A percentile compares a stretch with the other conserved stretches of the same genome.
These are phyloP conservation scores for Orius insidiosus DNA, from an alignment of 1,140 invertebrate species.

Conservation along the genomic window DNA sequence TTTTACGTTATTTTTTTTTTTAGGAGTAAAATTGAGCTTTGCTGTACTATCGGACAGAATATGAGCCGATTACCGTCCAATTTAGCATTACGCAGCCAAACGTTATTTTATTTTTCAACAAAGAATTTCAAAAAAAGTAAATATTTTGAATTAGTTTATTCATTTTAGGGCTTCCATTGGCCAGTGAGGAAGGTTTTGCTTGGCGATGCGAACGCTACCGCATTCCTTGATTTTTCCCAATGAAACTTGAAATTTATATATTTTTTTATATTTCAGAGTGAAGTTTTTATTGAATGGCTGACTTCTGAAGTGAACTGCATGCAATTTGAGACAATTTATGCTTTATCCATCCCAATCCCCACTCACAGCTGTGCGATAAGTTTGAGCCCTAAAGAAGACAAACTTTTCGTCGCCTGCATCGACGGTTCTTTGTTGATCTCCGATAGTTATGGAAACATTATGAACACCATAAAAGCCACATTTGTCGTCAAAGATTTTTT, in stretches of 20 bases:
- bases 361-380: conserved; percentile 46
- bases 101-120: conserved; percentile 57
- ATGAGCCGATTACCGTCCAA: conserved; percentile 46
- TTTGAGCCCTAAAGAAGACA: conserved; percentile 51
- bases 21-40: conserved; percentile 37
- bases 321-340: conserved; percentile 44
- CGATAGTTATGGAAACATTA: conserved; percentile 41
- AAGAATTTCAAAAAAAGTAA: conserved; percentile 45
- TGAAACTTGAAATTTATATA: no score
- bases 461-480: conserved; percentile 39
- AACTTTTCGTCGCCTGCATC: conserved; percentile 53
- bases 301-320: conserved; percentile 49
- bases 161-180: no score
- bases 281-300: conserved; percentile 55
- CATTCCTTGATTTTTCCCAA: no score
- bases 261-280: conserved; percentile 36
- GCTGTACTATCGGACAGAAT: conserved; percentile 47
- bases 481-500: conserved; percentile 35
- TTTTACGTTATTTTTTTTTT: conserved; percentile 21
- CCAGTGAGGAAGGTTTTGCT: no score
- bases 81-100: conserved; percentile 46
- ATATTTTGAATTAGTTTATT: conserved; percentile 12
- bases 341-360: conserved; percentile 50
- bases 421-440: conserved; percentile 60
- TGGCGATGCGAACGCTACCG: no score